Evolutionary conservation across 2,113 vertebrate genomes (phyloP).

Genomic region (Etia nguti): DNA sequence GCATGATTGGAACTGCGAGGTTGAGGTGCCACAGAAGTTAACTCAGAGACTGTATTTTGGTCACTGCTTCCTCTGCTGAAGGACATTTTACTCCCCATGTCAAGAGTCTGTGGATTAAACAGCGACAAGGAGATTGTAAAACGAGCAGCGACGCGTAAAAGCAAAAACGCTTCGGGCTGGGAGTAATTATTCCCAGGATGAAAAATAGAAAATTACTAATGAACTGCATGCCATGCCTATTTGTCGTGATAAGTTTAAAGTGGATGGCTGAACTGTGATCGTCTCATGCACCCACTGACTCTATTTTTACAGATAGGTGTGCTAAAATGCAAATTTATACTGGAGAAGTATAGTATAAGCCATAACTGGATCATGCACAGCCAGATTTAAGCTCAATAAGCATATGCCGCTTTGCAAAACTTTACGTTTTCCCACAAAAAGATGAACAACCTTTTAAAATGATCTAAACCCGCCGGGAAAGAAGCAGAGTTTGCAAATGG

Average conservation of each 20-base stretch:
- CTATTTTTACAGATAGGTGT: not conserved
- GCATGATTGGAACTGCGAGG: slow-evolving; percentile 17
- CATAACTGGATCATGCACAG: not conserved
- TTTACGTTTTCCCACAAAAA: not conserved
- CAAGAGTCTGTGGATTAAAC: slow-evolving; percentile 48
- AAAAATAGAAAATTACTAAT: not conserved
- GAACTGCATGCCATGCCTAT: not conserved
- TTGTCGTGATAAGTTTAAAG: not conserved
- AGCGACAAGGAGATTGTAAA: slow-evolving; percentile 16
- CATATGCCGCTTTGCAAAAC: not conserved
- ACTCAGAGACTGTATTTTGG: slow-evolving; percentile 47
- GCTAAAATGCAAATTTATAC: not conserved
- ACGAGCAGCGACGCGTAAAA: not conserved
- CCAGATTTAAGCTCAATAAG: not conserved
- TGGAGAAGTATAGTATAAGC: not conserved
- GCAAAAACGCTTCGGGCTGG: not conserved
- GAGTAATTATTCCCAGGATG: not conserved
- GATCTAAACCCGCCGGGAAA: not conserved
- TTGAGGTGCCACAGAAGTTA: slow-evolving; percentile 36
- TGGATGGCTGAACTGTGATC: not conserved
- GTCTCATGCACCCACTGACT: not conserved
- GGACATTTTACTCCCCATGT: slow-evolving; percentile 68
- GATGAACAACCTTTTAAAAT: not conserved
- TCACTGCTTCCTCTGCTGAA: slow-evolving; percentile 54
- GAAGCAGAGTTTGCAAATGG: not conserved